phyloP scores from a whole-genome alignment of 2,888 invertebrate genomes.

The Callosobruchus maculatus region DNA sequence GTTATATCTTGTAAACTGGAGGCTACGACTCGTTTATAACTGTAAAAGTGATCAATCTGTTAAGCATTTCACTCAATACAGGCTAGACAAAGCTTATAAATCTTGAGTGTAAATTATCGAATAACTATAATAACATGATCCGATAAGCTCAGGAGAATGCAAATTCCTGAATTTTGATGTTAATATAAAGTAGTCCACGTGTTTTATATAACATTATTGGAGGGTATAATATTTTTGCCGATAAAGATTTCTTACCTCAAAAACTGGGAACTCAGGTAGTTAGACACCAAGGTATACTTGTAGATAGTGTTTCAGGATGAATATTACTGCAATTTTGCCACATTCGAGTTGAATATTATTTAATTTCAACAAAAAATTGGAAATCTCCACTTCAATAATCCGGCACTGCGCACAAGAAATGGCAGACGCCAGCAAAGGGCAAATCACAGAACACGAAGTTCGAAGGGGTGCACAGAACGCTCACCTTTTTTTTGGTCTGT shows the following conservation, averaged over 20 bases:
- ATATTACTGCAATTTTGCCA: slow-evolving; percentile 35
- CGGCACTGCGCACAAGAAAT: slow-evolving; percentile 40
- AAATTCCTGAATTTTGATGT: neutral
- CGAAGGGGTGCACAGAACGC: no score
- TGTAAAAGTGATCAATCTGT: neutral
- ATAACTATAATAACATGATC: neutral
- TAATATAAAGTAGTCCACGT: slow-evolving; percentile 31
- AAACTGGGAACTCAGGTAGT: slow-evolving; percentile 31
- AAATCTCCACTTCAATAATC: slow-evolving; percentile 32
- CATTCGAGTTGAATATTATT: slow-evolving; percentile 40
- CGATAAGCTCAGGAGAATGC: neutral
- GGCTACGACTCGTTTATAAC: neutral
- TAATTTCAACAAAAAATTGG: slow-evolving; percentile 32
- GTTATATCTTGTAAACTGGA: neutral
- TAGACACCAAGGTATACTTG: slow-evolving; percentile 25
- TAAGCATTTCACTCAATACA: neutral
- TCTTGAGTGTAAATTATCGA: neutral
- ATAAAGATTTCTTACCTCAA: slow-evolving; percentile 30
- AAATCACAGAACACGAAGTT: neutral
- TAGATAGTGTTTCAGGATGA: slow-evolving; percentile 23
- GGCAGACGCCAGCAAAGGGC: slow-evolving; percentile 21
- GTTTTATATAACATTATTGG: slow-evolving; percentile 32
- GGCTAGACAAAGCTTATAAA: neutral
- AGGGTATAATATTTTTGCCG: slow-evolving; percentile 21
- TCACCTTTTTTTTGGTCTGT: no score